Base-by-base conservation (phyloP, 2,888 invertebrate genomes). In the Morpho achilles region DNA sequence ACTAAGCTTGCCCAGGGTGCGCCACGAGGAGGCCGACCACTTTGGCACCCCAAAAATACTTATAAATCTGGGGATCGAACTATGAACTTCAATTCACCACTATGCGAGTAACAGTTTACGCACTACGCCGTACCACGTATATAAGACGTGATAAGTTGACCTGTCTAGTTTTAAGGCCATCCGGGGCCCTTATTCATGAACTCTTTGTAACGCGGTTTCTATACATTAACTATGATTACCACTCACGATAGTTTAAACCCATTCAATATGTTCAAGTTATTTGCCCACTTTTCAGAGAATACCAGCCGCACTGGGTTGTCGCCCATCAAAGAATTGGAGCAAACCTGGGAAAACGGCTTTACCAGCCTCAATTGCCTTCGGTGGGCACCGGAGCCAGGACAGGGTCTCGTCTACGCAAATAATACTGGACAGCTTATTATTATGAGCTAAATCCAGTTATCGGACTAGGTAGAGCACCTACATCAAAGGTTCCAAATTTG, bases 321-420 rank as follows among this genome's bases (percentile, higher is more conserved):
- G 10, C 90, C 93, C 7, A 85, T 95, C 56, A 91, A 94, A 63
- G 93, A 94, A 72, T 80, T 96, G 63, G 92, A 94, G 71, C 94
- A 94, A 69, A 92, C 88, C 67, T 92, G 93, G 83, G 92, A 93
- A 66, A 91, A 92, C 49, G 92, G 92, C 51, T 93, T 94, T 71
- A 94, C 94, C 58, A 95, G 95, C 77, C 92, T 96, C 50, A 97
- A 97, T 88, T 96, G 96, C 71, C 94, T 96, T 55, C 92, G 95
- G 56, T 97, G 96, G 96, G 92, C 96, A 56, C 96, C 96, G 0
- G 92, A 93, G 50, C 93, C 96, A 0, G 97, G 97, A 0, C 95
- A 96, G 75, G 97, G 97, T 2, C 91, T 97, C 58, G 94, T 96
- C 53, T 97, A 96, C 80, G 96, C 96, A 23, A 97, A 96, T 67